Evolutionary conservation across 2,113 vertebrate genomes (phyloP).

Genomic region (Bombycilla garrulus): DNA sequence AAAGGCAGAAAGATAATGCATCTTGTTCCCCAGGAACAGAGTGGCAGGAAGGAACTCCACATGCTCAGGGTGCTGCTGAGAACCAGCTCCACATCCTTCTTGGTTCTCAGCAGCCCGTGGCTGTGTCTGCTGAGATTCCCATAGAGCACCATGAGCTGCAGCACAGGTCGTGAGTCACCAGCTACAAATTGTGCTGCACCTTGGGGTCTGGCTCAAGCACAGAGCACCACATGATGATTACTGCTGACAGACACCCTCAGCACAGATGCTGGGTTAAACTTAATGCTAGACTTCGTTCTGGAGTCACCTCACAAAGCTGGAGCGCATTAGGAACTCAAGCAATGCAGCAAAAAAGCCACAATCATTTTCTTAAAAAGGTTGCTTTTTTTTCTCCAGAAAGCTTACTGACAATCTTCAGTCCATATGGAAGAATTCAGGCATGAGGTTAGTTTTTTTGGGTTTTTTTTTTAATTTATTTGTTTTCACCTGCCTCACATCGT

Average conservation of each 20-base stretch:
- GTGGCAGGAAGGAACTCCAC: not conserved
- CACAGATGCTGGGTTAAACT: not conserved
- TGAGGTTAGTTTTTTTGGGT: not conserved
- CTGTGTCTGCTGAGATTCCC: not conserved
- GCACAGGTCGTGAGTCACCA: not conserved
- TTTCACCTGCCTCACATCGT: not conserved
- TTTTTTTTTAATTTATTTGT: not conserved
- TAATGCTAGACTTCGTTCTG: not conserved
- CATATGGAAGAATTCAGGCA: not conserved
- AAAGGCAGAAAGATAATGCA: not conserved
- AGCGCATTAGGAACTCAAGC: not conserved
- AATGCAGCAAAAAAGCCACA: not conserved
- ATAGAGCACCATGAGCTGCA: fast-evolving
- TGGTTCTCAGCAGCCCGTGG: not conserved
- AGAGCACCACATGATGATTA: not conserved
- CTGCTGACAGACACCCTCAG: not conserved
- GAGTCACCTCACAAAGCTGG: not conserved
- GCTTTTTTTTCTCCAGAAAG: not conserved
- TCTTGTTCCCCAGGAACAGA: not conserved
- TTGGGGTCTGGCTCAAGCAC: not conserved
- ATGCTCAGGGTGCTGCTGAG: not conserved
- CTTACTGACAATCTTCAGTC: not conserved
- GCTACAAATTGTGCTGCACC: not conserved
- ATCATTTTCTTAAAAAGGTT: not conserved
- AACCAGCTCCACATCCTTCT: not conserved